Evolutionary conservation across 2,113 vertebrate species (phyloP), one percentile per base, ranked within the genome.

Genomic region (Pygathrix nemaeus): DNA sequence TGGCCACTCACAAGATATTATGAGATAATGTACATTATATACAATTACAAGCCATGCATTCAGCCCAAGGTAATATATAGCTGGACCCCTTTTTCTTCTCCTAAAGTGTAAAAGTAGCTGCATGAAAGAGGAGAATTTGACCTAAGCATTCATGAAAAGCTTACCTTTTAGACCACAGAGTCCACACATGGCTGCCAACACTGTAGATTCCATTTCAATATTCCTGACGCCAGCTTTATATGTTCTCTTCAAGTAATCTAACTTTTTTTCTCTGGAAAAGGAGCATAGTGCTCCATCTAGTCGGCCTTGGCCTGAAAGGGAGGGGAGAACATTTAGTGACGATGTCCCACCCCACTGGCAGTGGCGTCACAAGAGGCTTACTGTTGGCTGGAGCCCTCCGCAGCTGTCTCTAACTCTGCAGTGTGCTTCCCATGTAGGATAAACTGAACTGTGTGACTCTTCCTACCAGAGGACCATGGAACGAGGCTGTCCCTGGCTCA

Each of bases 161-260:
- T 98, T 97, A 99, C 99, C 99, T 99, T 98, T 99, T 38, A 99
- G 98, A 83, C 99, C 99, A 90, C 99, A 99, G 59, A 99, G 97
- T 14, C 98, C 97, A n/a, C 99, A 99, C 98, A 99, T 99, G 27
- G 99, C 99, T 4, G 99, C 99, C 0, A 99, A 99, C 1, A 99
- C 99, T 0, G 99, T 99, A 48, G 99, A 99, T 97, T 99, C 99
- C 99, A 99, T 99, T 97, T 99, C 99, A 0, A 99, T 99, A 92
- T 99, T 99, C 98, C 99, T 99, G 92, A 99, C 98, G 0, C 99
- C 98, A 0, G 99, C 98, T 0, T 98, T 98, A 0, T 99, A 98
- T 3, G 99, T 99, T 96, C 99, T 99, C 82, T 97, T 98, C 96
- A 99, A 98, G 96, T 99, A 99, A 75, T 99, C 99, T 66, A 99